A percentile compares a stretch with the other conserved stretches of the same genome.
phyloP scores from a whole-genome alignment of 2,888 invertebrate species.

The Calameuta idolon region DNA sequence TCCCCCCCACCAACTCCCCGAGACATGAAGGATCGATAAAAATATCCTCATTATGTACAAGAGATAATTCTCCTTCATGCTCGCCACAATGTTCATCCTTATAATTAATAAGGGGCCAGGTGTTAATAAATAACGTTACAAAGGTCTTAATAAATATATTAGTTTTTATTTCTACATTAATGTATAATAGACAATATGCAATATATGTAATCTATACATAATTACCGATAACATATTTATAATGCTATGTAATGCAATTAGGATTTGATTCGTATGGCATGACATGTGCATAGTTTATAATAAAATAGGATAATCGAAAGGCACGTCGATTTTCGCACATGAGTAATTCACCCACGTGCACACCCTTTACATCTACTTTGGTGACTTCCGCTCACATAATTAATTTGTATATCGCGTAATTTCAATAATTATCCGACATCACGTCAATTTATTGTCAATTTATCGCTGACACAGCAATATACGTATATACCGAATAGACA shows the following conservation, averaged over 20 bases:
- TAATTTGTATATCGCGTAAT: neutral
- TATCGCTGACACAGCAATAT: neutral
- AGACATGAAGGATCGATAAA: neutral
- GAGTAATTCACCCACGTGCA: slow-evolving; percentile 33
- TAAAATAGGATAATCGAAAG: slow-evolving; percentile 39
- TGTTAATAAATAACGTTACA: neutral
- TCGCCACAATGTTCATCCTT: neutral
- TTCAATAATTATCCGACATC: neutral
- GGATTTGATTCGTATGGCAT: slow-evolving; percentile 23
- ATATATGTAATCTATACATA: slow-evolving; percentile 44
- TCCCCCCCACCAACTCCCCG: no score
- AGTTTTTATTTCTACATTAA: slow-evolving; percentile 58
- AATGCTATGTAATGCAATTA: slow-evolving; percentile 31
- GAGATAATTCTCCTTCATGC: neutral
- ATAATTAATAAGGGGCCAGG: neutral
- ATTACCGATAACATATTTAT: slow-evolving; percentile 43
- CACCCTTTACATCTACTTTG: neutral
- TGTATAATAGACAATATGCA: slow-evolving; percentile 55
- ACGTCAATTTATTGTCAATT: neutral
- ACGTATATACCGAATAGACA: neutral
- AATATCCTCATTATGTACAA: neutral
- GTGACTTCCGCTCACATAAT: neutral
- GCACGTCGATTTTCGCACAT: slow-evolving; percentile 44
- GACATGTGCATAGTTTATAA: slow-evolving; percentile 14
- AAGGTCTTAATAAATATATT: slow-evolving; percentile 60